A percentile compares a stretch with the other conserved stretches of the same genome.
Conservation (phyloP, 2,113 vertebrate genomes). For the Anhinga rufa region DNA sequence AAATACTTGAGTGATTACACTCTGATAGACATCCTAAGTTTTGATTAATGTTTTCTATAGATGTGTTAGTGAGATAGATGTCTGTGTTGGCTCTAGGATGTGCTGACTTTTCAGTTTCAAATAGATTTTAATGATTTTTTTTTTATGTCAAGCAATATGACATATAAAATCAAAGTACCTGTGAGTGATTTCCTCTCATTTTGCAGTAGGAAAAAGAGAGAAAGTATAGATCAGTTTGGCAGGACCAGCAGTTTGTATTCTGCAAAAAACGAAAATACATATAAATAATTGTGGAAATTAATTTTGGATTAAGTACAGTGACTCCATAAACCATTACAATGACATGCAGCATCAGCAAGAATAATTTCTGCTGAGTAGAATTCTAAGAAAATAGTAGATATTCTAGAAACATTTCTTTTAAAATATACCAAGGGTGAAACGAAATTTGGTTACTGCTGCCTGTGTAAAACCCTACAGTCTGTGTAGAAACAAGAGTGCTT, state of each 20-base stretch:
- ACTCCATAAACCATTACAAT: not conserved
- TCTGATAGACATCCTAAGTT: not conserved
- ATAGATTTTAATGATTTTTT: not conserved
- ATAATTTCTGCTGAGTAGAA: not conserved
- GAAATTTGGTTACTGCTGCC: not conserved
- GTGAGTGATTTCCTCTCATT: not conserved
- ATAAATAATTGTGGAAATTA: not conserved
- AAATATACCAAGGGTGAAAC: not conserved
- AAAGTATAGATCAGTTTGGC: not conserved
- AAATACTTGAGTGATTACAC: not conserved
- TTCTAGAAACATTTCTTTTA: not conserved
- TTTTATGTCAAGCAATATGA: not conserved
- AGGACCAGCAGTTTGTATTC: not conserved
- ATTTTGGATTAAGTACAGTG: not conserved
- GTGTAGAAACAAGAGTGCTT: not conserved
- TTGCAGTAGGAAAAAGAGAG: not conserved
- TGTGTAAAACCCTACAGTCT: not conserved
- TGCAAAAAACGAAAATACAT: not conserved
- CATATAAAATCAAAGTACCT: not conserved
- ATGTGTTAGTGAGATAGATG: not conserved
- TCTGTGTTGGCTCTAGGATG: not conserved
- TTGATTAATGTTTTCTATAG: not conserved
- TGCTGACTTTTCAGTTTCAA: not conserved
- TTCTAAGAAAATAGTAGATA: not conserved
- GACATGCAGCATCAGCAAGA: not conserved